Evolutionary conservation across 1,140 invertebrate genomes (phyloP).

Genomic region (Hirudo medicinalis): DNA sequence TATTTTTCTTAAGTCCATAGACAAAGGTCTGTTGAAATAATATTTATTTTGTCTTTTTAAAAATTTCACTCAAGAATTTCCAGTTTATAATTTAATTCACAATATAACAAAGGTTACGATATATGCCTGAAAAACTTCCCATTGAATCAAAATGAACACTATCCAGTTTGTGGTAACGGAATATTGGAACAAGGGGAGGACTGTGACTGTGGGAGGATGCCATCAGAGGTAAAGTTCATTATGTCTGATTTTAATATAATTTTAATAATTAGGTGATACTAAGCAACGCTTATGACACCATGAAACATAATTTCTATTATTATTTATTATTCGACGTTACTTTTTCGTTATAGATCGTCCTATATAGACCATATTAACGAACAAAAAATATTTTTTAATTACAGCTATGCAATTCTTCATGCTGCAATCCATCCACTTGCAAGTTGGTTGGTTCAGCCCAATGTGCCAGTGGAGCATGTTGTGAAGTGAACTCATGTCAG

Average conservation of each 20-base stretch:
- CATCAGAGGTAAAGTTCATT: neutral
- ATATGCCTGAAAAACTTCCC: conserved; percentile 72
- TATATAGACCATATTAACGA: no score
- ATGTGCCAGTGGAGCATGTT: conserved; percentile 87
- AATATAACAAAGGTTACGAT: conserved; percentile 88
- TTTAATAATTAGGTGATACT: no score
- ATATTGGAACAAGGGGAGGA: conserved; percentile 87
- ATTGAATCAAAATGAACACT: conserved; percentile 58
- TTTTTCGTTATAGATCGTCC: no score
- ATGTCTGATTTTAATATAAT: no score
- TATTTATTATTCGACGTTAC: no score
- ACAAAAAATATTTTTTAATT: no score
- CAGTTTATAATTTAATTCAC: conserved; percentile 34
- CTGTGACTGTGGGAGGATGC: conserved; percentile 63
- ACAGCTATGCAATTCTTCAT: conserved; percentile 65
- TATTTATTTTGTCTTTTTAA: no score
- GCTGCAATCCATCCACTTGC: conserved; percentile 76
- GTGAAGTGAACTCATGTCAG: conserved; percentile 58
- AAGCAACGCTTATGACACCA: no score
- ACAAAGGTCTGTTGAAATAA: no score
- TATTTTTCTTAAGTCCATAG: conserved; percentile 33
- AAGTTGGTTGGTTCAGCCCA: conserved; percentile 68
- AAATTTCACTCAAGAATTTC: no score
- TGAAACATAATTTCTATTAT: no score
- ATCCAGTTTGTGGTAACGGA: conserved; percentile 76